Percentiles rank a stretch among this genome's conserved stretches.
Evolutionary conservation across 2,888 invertebrate genomes (phyloP).

Genomic region (Himalopsyche japonica): DNA sequence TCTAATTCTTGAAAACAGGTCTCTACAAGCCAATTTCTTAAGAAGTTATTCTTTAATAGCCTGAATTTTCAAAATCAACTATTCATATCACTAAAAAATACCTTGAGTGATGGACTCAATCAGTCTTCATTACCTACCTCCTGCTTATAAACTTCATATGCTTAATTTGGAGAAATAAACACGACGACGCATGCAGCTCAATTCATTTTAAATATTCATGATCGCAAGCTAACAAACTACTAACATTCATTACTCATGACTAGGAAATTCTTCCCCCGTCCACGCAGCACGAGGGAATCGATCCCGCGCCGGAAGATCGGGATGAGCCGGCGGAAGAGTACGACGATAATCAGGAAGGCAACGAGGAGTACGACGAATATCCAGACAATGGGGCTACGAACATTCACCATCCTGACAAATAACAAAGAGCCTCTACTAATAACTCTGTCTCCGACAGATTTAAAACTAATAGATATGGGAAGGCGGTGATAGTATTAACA

Average conservation of each 20-base stretch:
- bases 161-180: too few species aligned
- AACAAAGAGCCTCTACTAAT: conserved; percentile 38
- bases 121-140: too few species aligned
- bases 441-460: conserved; percentile 26
- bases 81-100: too few species aligned
- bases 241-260: conserved; percentile 9
- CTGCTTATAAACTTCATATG: too few species aligned
- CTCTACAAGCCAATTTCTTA: too few species aligned
- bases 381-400: conserved; percentile 49
- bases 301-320: conserved; percentile 62
- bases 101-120: too few species aligned
- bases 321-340: conserved; percentile 58
- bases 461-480: conserved; percentile 26
- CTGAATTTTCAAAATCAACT: too few species aligned
- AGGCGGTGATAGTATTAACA: conserved; percentile 14
- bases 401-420: conserved; percentile 41
- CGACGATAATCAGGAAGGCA: conserved; percentile 61
- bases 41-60: too few species aligned
- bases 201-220: neutral
- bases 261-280: conserved; percentile 52
- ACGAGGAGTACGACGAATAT: conserved; percentile 66
- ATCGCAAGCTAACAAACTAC: conserved; percentile 14
- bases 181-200: too few species aligned
- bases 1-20: too few species aligned
- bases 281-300: conserved; percentile 58